Percentiles rank a stretch among this genome's conserved stretches.
Conservation (phyloP, 2,797 vertebrate species). For the Chiroxiphia lanceolata region DNA sequence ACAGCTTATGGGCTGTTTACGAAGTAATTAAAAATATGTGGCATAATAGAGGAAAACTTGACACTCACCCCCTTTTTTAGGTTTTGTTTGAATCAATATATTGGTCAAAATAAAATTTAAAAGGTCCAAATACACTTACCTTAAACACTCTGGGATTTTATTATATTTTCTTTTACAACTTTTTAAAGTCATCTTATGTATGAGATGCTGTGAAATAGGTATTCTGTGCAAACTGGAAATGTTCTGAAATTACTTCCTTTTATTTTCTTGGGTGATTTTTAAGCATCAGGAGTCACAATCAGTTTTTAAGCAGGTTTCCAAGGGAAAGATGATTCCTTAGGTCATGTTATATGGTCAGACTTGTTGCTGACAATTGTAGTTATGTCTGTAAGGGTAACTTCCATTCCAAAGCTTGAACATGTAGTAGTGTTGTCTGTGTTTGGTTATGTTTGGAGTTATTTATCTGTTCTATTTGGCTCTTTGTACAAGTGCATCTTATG, state of each 20-base stretch:
- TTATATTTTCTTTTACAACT: neutral
- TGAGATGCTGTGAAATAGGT: neutral
- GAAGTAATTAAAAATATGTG: neutral
- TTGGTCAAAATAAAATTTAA: neutral
- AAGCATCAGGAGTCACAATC: neutral
- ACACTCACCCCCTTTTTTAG: neutral
- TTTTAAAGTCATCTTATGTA: neutral
- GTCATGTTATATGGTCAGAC: neutral
- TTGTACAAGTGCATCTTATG: neutral
- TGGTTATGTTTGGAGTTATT: neutral
- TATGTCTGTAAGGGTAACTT: neutral
- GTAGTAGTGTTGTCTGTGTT: neutral
- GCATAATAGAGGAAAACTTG: neutral
- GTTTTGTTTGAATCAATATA: neutral
- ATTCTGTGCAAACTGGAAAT: neutral
- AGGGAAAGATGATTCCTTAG: neutral
- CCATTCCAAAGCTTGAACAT: neutral
- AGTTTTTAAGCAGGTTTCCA: neutral
- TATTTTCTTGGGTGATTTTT: neutral
- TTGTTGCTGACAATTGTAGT: neutral
- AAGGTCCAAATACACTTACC: neutral
- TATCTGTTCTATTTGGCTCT: neutral
- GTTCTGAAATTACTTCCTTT: neutral
- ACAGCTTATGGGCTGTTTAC: neutral
- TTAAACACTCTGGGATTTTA: neutral